These are phyloP conservation scores for Porphyrio hochstetteri DNA, from an alignment of 2,113 vertebrate species.

Conservation along the genomic window DNA sequence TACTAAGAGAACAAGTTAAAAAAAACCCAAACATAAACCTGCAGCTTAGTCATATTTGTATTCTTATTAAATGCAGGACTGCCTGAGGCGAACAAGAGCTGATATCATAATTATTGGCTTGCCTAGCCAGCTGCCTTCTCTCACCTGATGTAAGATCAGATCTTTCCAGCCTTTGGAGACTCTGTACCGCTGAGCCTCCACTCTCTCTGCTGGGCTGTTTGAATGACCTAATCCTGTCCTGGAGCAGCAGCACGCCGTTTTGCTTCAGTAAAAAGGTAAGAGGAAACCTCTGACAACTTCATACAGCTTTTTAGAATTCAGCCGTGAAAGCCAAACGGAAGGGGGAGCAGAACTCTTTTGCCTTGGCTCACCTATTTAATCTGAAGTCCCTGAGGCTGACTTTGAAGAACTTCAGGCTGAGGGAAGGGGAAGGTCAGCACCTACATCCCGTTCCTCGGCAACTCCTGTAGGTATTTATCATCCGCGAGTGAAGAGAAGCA, in stretches of 20 bases:
- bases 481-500: background rate
- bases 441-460: slow-evolving; percentile 3
- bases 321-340: slow-evolving; percentile 76
- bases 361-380: slow-evolving; percentile 73
- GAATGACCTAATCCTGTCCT: slow-evolving; percentile 74
- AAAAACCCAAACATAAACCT: slow-evolving; percentile 27
- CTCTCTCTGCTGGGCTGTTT: slow-evolving; percentile 64
- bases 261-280: slow-evolving; percentile 88
- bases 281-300: slow-evolving; percentile 78
- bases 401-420: slow-evolving; percentile 51
- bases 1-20: slow-evolving; percentile 67
- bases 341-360: slow-evolving; percentile 50
- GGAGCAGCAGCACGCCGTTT: slow-evolving; percentile 77
- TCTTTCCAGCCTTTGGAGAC: slow-evolving; percentile 63
- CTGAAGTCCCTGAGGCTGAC: slow-evolving; percentile 45
- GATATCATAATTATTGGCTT: slow-evolving; percentile 86
- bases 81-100: slow-evolving; percentile 80
- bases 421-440: slow-evolving; percentile 56
- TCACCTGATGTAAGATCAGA: slow-evolving; percentile 81
- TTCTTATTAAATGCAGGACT: slow-evolving; percentile 77
- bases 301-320: slow-evolving; percentile 62
- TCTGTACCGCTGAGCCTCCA: slow-evolving; percentile 57
- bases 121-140: slow-evolving; percentile 81
- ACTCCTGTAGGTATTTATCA: slow-evolving; percentile 6
- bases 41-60: slow-evolving; percentile 78